Conservation (phyloP, 64 coral and sea anemone species). For the Astreopora myriophthalma region DNA sequence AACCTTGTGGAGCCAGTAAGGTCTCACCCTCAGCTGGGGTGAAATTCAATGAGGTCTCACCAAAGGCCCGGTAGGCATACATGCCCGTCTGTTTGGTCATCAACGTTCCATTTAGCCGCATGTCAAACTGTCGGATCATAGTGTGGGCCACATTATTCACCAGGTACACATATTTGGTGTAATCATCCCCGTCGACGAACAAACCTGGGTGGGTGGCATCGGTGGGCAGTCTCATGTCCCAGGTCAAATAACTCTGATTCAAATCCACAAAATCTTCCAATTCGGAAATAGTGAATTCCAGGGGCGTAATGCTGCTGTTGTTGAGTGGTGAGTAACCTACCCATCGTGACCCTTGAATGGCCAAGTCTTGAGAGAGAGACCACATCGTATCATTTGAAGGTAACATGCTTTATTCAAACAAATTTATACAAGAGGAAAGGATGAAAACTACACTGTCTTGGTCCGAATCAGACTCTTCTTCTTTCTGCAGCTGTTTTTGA, state of each 20-base stretch:
- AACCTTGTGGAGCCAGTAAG: background rate
- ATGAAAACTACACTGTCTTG: too few species aligned
- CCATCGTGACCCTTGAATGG: too few species aligned
- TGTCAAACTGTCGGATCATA: constrained; percentile 1
- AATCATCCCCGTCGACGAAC: background rate
- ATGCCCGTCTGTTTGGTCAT: constrained; percentile 24
- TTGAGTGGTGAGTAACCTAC: background rate
- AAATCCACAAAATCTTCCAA: background rate
- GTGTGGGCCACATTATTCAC: background rate
- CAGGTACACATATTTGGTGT: background rate
- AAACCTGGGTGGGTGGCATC: too few species aligned
- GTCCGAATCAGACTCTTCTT: too few species aligned
- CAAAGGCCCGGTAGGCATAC: constrained; percentile 8
- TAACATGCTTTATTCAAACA: too few species aligned
- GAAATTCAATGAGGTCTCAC: background rate
- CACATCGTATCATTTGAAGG: too few species aligned
- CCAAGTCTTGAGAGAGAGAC: too few species aligned
- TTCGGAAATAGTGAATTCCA: background rate
- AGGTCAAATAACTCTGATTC: background rate
- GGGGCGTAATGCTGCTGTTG: background rate
- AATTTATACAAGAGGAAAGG: too few species aligned
- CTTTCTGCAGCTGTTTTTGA: too few species aligned
- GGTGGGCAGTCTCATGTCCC: background rate
- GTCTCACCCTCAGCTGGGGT: background rate
- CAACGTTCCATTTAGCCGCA: constrained; percentile 1